A percentile compares a stretch with the other conserved stretches of the same genome.
These are phyloP conservation scores for Opisthocomus hoazin DNA, from an alignment of 2,113 vertebrate species.

Conservation along the genomic window DNA sequence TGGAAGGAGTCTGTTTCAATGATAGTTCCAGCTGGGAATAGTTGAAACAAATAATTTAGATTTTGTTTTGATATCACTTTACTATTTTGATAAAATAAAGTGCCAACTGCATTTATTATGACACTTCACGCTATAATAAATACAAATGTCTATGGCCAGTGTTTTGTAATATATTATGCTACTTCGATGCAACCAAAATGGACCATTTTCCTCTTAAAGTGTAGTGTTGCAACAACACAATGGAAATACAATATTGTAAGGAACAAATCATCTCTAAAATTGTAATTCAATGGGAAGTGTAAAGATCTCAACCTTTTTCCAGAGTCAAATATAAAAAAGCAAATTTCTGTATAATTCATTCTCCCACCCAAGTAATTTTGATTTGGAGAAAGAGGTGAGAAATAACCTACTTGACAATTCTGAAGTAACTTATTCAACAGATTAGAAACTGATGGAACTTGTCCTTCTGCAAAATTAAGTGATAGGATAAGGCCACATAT, in stretches of 20 bases:
- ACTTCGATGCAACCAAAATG: neutral
- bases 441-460: constrained; percentile 18
- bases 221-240: neutral
- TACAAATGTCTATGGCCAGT: neutral
- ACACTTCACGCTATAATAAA: neutral
- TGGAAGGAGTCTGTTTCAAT: neutral
- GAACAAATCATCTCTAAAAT: neutral
- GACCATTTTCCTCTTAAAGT: neutral
- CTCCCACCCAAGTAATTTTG: constrained; percentile 7
- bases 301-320: neutral
- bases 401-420: constrained; percentile 45
- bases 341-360: neutral
- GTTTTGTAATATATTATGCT: neutral
- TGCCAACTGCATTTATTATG: constrained; percentile 2
- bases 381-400: constrained; percentile 29
- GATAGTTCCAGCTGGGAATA: constrained; percentile 10
- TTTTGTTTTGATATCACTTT: constrained; percentile 11
- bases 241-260: neutral
- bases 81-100: constrained; percentile 2
- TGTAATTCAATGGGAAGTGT: neutral
- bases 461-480: neutral
- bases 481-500: neutral
- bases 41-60: neutral
- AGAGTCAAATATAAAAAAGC: neutral
- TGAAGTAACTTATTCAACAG: constrained; percentile 31